Evolutionary conservation across 2,797 vertebrate genomes (phyloP).

Genomic region (Ceyx erithaca): DNA sequence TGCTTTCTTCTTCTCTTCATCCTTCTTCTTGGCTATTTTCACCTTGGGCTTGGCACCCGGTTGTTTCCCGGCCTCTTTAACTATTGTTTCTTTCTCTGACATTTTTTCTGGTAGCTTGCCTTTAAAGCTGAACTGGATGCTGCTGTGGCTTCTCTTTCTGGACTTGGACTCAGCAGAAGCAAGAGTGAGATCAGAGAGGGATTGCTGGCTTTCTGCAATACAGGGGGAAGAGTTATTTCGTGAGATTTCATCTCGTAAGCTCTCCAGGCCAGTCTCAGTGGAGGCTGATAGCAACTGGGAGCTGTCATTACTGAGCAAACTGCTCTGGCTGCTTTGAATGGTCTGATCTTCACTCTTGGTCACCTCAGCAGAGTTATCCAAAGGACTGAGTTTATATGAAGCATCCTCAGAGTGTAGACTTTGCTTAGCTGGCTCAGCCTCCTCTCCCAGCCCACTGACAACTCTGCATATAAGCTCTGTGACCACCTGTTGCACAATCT

Average conservation of each 20-base stretch:
- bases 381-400: conserved; percentile 75
- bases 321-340: conserved; percentile 81
- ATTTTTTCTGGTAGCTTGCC: conserved; percentile 91
- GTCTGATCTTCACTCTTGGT: conserved; percentile 63
- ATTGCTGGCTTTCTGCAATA: conserved; percentile 86
- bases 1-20: conserved; percentile 88
- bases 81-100: conserved; percentile 87
- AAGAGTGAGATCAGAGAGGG: conserved; percentile 77
- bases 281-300: conserved; percentile 85
- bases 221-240: conserved; percentile 94
- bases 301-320: conserved; percentile 80
- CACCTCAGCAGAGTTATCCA: conserved; percentile 58
- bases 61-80: conserved; percentile 81
- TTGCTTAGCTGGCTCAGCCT: conserved; percentile 74
- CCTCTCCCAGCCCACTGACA: conserved; percentile 80
- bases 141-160: conserved; percentile 93
- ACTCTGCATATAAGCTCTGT: conserved; percentile 90
- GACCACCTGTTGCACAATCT: conserved; percentile 86
- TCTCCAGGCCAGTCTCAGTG: conserved; percentile 76
- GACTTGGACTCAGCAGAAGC: conserved; percentile 81
- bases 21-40: conserved; percentile 89
- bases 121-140: conserved; percentile 94
- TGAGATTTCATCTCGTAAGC: conserved; percentile 78
- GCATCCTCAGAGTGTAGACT: conserved; percentile 83
- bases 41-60: conserved; percentile 95